These are phyloP conservation scores for Tetraodon nigroviridis DNA, from an alignment of 2,113 vertebrate genomes.

Conservation along the genomic window DNA sequence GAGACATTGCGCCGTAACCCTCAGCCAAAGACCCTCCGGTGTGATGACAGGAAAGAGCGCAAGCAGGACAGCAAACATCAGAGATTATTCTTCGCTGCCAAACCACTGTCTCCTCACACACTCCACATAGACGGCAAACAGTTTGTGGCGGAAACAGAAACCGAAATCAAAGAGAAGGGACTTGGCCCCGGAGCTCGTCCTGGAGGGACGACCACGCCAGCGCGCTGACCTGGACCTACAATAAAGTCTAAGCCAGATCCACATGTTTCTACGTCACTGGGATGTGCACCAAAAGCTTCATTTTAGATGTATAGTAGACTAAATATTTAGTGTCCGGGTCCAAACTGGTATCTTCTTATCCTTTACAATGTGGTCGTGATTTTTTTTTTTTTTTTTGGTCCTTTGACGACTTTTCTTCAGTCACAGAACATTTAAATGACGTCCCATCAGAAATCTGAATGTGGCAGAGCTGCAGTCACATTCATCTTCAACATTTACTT, in stretches of 20 bases:
- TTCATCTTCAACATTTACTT: no score
- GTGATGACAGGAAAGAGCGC: slow-evolving; percentile 17
- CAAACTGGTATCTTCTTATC: not conserved
- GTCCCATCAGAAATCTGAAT: no score
- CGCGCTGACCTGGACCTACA: not conserved
- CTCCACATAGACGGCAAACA: slow-evolving; percentile 26
- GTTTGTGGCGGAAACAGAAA: slow-evolving; percentile 23
- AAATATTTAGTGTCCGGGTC: not conserved
- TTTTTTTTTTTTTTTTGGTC: no score
- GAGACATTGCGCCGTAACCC: not conserved
- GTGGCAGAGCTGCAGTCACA: no score
- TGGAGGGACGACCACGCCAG: not conserved
- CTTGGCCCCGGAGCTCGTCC: not conserved
- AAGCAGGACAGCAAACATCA: slow-evolving; percentile 26
- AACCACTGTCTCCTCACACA: slow-evolving; percentile 55
- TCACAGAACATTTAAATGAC: no score
- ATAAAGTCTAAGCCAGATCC: not conserved
- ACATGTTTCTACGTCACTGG: no score
- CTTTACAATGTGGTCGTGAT: no score
- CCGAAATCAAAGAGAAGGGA: slow-evolving; percentile 1
- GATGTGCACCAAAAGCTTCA: not conserved
- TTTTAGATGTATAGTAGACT: not conserved
- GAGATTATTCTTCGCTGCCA: slow-evolving; percentile 29
- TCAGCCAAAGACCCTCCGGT: slow-evolving; percentile 28
- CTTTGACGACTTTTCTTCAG: no score